phyloP scores from a whole-genome alignment of 2,888 invertebrate species.

The Hirtodrosophila duncani region DNA sequence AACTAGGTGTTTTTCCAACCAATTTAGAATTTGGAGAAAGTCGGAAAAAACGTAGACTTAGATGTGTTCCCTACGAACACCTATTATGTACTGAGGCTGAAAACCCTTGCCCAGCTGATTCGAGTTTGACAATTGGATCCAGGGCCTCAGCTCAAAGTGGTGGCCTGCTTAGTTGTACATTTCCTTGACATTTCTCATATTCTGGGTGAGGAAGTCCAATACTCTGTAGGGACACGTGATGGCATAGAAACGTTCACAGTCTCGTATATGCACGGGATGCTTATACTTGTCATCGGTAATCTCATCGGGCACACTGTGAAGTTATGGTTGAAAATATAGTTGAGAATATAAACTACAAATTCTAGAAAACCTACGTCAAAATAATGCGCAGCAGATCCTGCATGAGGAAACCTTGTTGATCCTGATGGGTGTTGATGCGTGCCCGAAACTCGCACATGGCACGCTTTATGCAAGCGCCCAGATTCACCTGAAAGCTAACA shows the following conservation, averaged over 20 bases:
- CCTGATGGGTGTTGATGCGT: constrained; percentile 79
- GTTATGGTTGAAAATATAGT: too few species aligned
- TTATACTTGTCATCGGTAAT: constrained; percentile 39
- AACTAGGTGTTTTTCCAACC: too few species aligned
- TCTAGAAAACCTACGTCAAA: constrained; percentile 80
- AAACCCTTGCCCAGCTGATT: too few species aligned
- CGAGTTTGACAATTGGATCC: too few species aligned
- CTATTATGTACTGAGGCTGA: too few species aligned
- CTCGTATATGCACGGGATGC: constrained; percentile 13
- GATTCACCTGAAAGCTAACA: constrained; percentile 47
- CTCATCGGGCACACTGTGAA: constrained; percentile 38
- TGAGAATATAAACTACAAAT: too few species aligned
- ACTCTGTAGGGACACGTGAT: constrained; percentile 51
- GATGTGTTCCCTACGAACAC: too few species aligned
- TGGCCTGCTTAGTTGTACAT: too few species aligned
- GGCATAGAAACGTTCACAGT: constrained; percentile 41
- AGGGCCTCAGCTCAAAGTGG: too few species aligned
- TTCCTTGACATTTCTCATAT: too few species aligned
- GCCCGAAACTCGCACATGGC: constrained; percentile 83
- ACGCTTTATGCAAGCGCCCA: constrained; percentile 80
- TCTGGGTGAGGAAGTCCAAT: constrained; percentile 38
- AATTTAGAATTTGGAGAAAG: too few species aligned
- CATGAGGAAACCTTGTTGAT: constrained; percentile 79
- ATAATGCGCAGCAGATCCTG: constrained; percentile 83
- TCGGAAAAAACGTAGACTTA: too few species aligned